Percentiles rank a stretch among this genome's conserved stretches.
These are phyloP conservation scores for Nephrotoma flavescens DNA, from an alignment of 2,888 invertebrate species.

Conservation along the genomic window DNA sequence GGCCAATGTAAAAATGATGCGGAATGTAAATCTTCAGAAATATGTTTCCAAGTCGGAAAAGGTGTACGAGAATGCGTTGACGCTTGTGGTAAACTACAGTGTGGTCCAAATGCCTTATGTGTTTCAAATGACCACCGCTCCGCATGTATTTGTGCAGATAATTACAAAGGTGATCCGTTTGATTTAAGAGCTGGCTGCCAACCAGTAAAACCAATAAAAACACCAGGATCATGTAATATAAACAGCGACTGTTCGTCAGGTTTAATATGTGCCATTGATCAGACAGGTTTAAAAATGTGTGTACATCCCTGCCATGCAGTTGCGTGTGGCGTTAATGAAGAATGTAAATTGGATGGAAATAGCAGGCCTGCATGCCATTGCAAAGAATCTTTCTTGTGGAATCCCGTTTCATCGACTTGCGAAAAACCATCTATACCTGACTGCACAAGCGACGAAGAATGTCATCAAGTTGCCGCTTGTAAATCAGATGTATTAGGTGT, in stretches of 20 bases:
- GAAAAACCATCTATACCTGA: conserved; percentile 80
- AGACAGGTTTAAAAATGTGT: conserved; percentile 51
- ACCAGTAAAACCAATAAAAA: conserved; percentile 42
- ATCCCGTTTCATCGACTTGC: conserved; percentile 64
- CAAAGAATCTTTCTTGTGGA: conserved; percentile 63
- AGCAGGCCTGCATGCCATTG: conserved; percentile 69
- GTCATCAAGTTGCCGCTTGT: conserved; percentile 54
- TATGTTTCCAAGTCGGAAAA: conserved; percentile 73
- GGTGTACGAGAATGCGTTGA: conserved; percentile 70
- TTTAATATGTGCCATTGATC: conserved; percentile 50
- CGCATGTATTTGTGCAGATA: conserved; percentile 72
- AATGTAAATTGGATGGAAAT: conserved; percentile 50
- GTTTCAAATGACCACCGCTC: conserved; percentile 72
- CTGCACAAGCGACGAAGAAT: conserved; percentile 56
- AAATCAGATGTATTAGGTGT: conserved; percentile 74
- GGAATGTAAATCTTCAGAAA: conserved; percentile 69
- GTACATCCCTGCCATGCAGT: conserved; percentile 64
- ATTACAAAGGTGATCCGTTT: conserved; percentile 67
- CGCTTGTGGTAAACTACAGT: conserved; percentile 73
- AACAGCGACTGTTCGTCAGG: conserved; percentile 59
- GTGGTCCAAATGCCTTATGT: conserved; percentile 81
- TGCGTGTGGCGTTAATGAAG: conserved; percentile 69
- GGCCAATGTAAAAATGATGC: conserved; percentile 68
- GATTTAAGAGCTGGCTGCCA: conserved; percentile 68
- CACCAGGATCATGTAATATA: conserved; percentile 41